Evolutionary conservation across 2,797 vertebrate genomes (phyloP).

Genomic region (Gobionotothen gibberifrons): DNA sequence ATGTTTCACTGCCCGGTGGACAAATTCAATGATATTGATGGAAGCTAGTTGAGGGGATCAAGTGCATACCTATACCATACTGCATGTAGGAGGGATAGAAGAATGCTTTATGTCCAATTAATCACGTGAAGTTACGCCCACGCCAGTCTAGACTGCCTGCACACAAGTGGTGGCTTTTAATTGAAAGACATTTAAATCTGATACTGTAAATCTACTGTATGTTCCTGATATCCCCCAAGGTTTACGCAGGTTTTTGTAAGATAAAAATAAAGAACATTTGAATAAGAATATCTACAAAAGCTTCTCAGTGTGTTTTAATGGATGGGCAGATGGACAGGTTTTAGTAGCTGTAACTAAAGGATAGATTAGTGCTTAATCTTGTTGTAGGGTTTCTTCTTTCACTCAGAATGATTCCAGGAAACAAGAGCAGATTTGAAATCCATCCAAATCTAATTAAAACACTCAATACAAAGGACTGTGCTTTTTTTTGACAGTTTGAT

Average conservation of each 20-base stretch:
- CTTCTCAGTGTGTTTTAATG: conserved; percentile 44
- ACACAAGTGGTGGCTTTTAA: conserved; percentile 1
- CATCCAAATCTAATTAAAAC: conserved; percentile 84
- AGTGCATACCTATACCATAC: conserved; percentile 47
- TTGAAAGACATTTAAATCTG: conserved; percentile 5
- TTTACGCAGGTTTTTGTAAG: conserved; percentile 8
- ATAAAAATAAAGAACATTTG: conserved; percentile 26
- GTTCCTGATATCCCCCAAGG: not conserved
- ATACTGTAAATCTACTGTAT: not conserved
- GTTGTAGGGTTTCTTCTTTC: conserved; percentile 79
- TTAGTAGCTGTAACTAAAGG: conserved; percentile 68
- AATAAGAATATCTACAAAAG: conserved; percentile 36
- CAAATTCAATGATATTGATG: conserved; percentile 76
- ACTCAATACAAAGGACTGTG: conserved; percentile 72
- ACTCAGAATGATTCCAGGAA: conserved; percentile 80
- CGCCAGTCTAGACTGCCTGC: conserved; percentile 31
- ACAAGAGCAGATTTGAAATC: conserved; percentile 81
- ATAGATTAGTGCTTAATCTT: conserved; percentile 80
- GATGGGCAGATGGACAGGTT: conserved; percentile 67
- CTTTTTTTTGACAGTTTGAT: conserved; percentile 83
- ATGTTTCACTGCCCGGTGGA: conserved; percentile 69
- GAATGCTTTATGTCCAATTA: conserved; percentile 39
- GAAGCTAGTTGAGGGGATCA: conserved; percentile 60
- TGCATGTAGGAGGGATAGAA: conserved; percentile 38
- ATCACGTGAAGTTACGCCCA: conserved; percentile 45